These are phyloP conservation scores for Tetrax tetrax DNA, from an alignment of 2,113 vertebrate genomes.

Conservation along the genomic window DNA sequence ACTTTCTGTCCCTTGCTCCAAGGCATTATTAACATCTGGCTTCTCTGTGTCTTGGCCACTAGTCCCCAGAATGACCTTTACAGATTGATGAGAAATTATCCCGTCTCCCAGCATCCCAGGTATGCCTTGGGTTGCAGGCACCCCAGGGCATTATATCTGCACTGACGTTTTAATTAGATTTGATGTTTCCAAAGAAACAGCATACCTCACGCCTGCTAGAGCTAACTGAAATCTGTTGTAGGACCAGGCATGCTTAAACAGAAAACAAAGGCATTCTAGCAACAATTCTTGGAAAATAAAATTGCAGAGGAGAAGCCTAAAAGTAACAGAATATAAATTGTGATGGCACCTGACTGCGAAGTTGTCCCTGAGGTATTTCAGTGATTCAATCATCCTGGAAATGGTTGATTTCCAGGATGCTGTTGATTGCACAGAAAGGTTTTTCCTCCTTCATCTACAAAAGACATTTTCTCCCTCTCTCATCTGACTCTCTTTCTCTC, in stretches of 20 bases:
- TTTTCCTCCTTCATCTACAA: neutral
- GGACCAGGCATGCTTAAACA: neutral
- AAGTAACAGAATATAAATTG: neutral
- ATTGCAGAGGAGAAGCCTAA: neutral
- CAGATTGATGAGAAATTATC: neutral
- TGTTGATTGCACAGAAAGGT: neutral
- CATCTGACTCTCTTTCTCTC: neutral
- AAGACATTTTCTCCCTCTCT: neutral
- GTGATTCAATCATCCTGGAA: neutral
- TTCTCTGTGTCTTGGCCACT: neutral
- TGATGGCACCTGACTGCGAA: neutral
- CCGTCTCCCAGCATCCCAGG: neutral
- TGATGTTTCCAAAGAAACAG: conserved; percentile 47
- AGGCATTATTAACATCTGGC: neutral
- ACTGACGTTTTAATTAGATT: neutral
- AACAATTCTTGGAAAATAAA: neutral
- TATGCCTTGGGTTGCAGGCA: neutral
- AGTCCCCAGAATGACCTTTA: neutral
- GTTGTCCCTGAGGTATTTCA: neutral
- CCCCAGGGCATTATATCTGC: neutral
- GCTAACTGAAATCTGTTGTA: neutral
- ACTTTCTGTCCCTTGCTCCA: neutral
- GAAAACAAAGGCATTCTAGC: neutral
- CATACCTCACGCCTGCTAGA: conserved; percentile 23
- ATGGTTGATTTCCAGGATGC: neutral